These are phyloP conservation scores for Eustalomyia histrio DNA, from an alignment of 2,888 invertebrate genomes.

Conservation along the genomic window DNA sequence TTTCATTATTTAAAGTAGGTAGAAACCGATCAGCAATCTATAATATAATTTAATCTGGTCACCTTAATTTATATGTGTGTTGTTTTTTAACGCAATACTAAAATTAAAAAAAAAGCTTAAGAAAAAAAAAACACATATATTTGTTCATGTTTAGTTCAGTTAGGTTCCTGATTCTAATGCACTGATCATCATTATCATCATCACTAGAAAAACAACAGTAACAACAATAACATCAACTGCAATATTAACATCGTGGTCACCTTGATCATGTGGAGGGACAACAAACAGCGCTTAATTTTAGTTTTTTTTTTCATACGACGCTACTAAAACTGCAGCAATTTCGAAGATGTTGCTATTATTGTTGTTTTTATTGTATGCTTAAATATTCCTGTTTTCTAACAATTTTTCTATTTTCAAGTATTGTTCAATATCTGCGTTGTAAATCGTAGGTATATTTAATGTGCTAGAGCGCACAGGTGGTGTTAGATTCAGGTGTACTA, in stretches of 20 bases:
- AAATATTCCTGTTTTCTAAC: conserved; percentile 61
- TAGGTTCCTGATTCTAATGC: conserved; percentile 63
- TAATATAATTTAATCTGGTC: neutral
- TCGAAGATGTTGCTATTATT: conserved; percentile 31
- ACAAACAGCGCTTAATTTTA: conserved; percentile 40
- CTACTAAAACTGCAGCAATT: conserved; percentile 60
- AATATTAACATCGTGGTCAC: conserved; percentile 53
- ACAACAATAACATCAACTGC: conserved; percentile 65
- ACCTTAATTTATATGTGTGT: conserved; percentile 16
- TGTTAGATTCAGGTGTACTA: conserved; percentile 64
- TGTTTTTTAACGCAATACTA: conserved; percentile 45
- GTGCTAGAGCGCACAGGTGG: conserved; percentile 64
- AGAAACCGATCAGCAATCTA: too few relatives aligned
- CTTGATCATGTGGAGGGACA: conserved; percentile 62
- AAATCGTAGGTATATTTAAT: conserved; percentile 65
- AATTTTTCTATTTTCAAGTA: neutral
- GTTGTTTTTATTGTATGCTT: conserved; percentile 38
- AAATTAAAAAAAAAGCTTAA: neutral
- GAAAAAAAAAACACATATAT: conserved; percentile 40
- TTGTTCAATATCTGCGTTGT: conserved; percentile 61
- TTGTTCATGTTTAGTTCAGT: conserved; percentile 54
- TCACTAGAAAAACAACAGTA: conserved; percentile 24
- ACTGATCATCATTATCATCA: conserved; percentile 54
- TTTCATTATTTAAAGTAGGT: too few relatives aligned
- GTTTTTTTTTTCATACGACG: conserved; percentile 50